Evolutionary conservation across 2,797 vertebrate species (phyloP).

Genomic region (Gymnocypris eckloni): DNA sequence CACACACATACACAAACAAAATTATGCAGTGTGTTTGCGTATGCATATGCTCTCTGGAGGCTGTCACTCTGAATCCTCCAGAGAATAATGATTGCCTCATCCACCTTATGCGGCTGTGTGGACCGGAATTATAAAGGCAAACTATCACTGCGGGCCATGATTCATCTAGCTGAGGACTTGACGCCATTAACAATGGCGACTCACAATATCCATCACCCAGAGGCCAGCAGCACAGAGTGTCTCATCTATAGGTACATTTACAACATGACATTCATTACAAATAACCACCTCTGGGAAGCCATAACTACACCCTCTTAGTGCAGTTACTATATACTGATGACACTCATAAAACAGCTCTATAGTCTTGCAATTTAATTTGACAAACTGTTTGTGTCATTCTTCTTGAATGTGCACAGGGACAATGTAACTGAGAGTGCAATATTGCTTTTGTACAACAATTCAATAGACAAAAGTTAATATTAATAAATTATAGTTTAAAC

Average conservation of each 20-base stretch:
- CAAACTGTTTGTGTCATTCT: neutral
- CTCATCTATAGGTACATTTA: conserved; percentile 35
- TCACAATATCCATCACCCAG: conserved; percentile 37
- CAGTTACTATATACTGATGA: conserved; percentile 34
- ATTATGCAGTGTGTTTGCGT: conserved; percentile 40
- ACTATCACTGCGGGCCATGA: conserved; percentile 29
- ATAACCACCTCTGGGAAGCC: conserved; percentile 30
- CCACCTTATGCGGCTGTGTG: conserved; percentile 30
- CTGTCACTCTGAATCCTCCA: conserved; percentile 15
- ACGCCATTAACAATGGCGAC: conserved; percentile 44
- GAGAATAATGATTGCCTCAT: conserved; percentile 39
- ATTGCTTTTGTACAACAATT: neutral
- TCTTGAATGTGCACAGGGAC: neutral
- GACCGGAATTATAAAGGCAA: conserved; percentile 45
- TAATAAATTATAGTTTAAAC: neutral
- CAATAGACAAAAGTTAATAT: neutral
- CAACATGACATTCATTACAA: conserved; percentile 39
- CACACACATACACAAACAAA: conserved; percentile 32
- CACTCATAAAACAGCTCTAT: neutral
- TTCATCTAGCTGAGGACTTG: conserved; percentile 36
- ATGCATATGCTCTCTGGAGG: conserved; percentile 35
- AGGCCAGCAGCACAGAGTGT: conserved; percentile 29
- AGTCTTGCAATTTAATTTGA: conserved; percentile 1
- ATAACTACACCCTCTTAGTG: conserved; percentile 27
- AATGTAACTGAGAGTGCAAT: neutral